Conservation (phyloP, 2,888 invertebrate species). For the Agrochola macilenta region DNA sequence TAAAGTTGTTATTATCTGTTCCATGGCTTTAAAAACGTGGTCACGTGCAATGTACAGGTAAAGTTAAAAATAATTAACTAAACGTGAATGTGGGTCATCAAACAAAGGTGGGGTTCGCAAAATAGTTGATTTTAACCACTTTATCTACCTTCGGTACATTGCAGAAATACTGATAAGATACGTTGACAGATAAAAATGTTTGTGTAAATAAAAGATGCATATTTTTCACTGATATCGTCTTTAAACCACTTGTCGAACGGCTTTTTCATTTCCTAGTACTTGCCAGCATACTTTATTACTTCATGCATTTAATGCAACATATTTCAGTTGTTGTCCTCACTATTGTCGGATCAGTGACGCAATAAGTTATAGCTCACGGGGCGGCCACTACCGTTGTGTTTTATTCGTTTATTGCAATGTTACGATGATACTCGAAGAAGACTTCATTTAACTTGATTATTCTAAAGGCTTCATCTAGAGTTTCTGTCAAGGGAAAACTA, state of each 20-base stretch:
- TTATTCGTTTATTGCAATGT: not conserved
- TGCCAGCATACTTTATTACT: conserved; percentile 43
- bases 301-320: conserved; percentile 36
- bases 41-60: conserved; percentile 30
- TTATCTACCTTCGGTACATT: conserved; percentile 84
- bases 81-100: conserved; percentile 85
- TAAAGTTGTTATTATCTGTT: conserved; percentile 40
- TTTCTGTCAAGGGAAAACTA: not conserved
- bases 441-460: not conserved
- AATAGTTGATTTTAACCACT: conserved; percentile 78
- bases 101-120: conserved; percentile 88
- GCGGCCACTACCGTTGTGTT: not conserved
- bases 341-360: conserved; percentile 22
- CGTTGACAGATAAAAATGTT: conserved; percentile 81
- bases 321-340: conserved; percentile 30
- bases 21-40: conserved; percentile 29
- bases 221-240: conserved; percentile 80
- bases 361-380: not conserved
- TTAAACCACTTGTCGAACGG: conserved; percentile 71
- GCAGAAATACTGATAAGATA: conserved; percentile 89
- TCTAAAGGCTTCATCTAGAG: not conserved
- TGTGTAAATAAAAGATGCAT: conserved; percentile 88
- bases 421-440: not conserved
- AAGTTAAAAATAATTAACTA: conserved; percentile 79
- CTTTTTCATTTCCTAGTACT: conserved; percentile 74